Base-by-base conservation (phyloP, 2,888 invertebrate species). In the Alitta virens region DNA sequence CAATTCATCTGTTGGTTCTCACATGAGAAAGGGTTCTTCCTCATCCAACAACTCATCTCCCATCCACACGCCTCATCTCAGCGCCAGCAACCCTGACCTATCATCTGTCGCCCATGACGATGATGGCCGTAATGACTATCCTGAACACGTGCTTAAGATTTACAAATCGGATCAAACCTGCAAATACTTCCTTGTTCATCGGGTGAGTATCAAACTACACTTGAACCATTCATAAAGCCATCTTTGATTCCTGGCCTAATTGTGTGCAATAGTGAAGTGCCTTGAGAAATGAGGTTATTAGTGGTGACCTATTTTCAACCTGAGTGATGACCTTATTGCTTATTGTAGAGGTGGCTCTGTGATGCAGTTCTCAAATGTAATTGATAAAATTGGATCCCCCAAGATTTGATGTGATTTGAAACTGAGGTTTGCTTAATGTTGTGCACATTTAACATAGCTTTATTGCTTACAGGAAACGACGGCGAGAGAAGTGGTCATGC, bases 91-190 rank as follows among this genome's bases (percentile, higher is more conserved):
- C 65, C 80, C 80, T 3, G 80, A 80, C 66, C 70, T 80, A 42
- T 74, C 75, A 0, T 61, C 64, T n/a, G 58, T 63, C 7, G 66
- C 70, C 1, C 67, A 75, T 14, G 62, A 66, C 18, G 76, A 76
- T 40, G 74, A 75, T 18, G 61, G 57, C 1, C 61, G 66, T 49
- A 63, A 63, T 3, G 77, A 78, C 43, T 72, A 70, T 82, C 96
- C 97, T 2, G 97, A 98, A 82, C 96, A 98, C 84, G 98, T 98
- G 38, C 86, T 99, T 53, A 98, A 98, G 85, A 58, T 98, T 89
- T 84, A 92, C 91, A 85, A 90, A 67, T 73, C 94, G 27, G 98
- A 99, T 84, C 98, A 98, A 85, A 93, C 94, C 46, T 98, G 92
- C 87, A 97, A 98, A 85, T 98, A 95, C 84, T 87, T 99, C 69